A percentile compares a stretch with the other conserved stretches of the same genome.
phyloP scores from a whole-genome alignment of 2,888 invertebrate species.

The Phyllotreta striolata region DNA sequence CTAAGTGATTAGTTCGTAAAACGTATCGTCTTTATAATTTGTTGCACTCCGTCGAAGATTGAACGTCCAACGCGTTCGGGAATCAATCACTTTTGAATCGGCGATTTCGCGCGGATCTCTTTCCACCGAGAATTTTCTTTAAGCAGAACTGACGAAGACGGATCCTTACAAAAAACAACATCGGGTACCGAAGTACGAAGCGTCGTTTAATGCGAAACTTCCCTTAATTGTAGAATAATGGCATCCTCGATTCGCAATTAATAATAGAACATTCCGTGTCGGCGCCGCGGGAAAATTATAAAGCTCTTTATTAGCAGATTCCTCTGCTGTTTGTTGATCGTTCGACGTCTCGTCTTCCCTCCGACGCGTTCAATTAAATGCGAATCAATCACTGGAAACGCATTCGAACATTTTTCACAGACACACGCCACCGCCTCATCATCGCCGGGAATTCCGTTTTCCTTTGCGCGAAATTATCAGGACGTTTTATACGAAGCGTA shows the following conservation, averaged over 20 bases:
- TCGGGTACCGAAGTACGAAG: no score
- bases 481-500: no score
- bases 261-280: no score
- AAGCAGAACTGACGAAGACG: no score
- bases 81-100: slow-evolving; percentile 2
- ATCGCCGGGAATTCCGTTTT: neutral
- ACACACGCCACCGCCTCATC: neutral
- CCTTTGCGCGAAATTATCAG: slow-evolving; percentile 3
- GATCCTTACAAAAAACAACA: no score
- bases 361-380: slow-evolving; percentile 15
- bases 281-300: slow-evolving; percentile 3
- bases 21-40: slow-evolving; percentile 30
- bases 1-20: slow-evolving; percentile 33
- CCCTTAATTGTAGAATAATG: no score
- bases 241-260: no score
- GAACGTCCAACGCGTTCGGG: neutral
- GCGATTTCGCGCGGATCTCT: no score
- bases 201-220: no score
- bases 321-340: neutral
- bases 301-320: slow-evolving; percentile 9
- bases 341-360: slow-evolving; percentile 6
- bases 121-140: no score
- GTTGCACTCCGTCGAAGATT: slow-evolving; percentile 13
- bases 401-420: slow-evolving; percentile 8
- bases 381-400: slow-evolving; percentile 17